Base-by-base conservation (phyloP, 1,140 invertebrate species). In the Pomacea maculata region DNA sequence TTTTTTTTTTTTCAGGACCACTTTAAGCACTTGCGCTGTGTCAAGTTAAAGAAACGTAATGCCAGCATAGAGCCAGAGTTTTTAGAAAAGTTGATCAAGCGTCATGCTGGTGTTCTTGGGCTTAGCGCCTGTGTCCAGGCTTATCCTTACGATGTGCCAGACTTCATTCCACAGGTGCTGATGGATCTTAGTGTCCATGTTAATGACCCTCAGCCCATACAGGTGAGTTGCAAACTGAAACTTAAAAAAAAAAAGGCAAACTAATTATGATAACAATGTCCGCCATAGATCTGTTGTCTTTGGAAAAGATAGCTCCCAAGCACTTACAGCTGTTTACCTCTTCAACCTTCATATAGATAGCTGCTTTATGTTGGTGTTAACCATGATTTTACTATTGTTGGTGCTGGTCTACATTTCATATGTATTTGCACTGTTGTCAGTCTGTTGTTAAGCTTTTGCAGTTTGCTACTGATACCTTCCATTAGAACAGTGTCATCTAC, bases 151-250 rank as follows among this genome's bases (percentile, higher is more conserved):
- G 95, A 97, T 87, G 94, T 99, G 64, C 96, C 97, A 5, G 93
- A 95, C 57, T 95, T 94, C 88, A 92, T 99, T 80, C 97, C 97
- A 21, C 93, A 94, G 54, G 94, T 98, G 74, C 94, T 99, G 82
- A 94, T 95, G 84, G 93, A 95, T 81, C 92, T 99, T 15, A 94
- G 95, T 80, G 91, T 93, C 34, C 96, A 97, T 85, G 89, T 97
- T 10, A 95, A 95, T 89, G 97, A 97, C 90, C 96, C 96, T 10
- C 95, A 97, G 91, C 97, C 97, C 9, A 96, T 98, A 89, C 95
- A 96, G 73, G 96, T 97, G 91, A 93, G 93, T 93, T 45, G 67
- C 14, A 45, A 45, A 45, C 34, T 45, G 14, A 54, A 15, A 67
- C 65, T 67, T 21, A 25, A 25, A 67, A 25, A 25, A 19, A 21